Evolutionary conservation across 2,888 invertebrate species (phyloP).

Genomic region (Phrixothrix hirtus): DNA sequence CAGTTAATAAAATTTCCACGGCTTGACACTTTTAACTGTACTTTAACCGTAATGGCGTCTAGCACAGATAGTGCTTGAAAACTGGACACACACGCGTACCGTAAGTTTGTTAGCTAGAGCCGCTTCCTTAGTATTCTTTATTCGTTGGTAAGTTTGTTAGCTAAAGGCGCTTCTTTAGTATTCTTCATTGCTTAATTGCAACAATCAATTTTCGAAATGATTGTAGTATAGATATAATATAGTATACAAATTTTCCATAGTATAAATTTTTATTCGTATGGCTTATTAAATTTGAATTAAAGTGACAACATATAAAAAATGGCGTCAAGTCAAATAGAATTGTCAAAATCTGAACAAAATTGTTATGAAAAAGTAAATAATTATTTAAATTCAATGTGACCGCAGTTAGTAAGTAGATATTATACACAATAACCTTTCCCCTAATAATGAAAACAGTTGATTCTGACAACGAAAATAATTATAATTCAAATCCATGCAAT

Average conservation of each 20-base stretch:
- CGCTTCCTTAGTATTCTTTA: too few species aligned
- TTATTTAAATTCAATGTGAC: slow-evolving; percentile 24
- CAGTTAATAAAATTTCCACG: too few species aligned
- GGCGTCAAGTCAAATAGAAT: slow-evolving; percentile 19
- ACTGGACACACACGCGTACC: too few species aligned
- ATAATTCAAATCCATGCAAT: slow-evolving; percentile 29
- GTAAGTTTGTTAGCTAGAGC: too few species aligned
- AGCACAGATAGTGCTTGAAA: too few species aligned
- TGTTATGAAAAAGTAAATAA: slow-evolving; percentile 22
- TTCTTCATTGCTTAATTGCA: too few species aligned
- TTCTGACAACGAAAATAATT: slow-evolving; percentile 37
- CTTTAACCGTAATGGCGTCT: too few species aligned
- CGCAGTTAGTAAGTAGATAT: slow-evolving; percentile 16
- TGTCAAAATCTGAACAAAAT: slow-evolving; percentile 32
- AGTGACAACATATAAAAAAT: slow-evolving; percentile 13
- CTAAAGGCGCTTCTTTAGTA: too few species aligned
- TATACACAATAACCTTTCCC: slow-evolving; percentile 5
- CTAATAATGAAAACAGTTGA: slow-evolving; percentile 38
- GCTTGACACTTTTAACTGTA: too few species aligned
- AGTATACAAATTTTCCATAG: not conserved
- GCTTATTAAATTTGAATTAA: not conserved
- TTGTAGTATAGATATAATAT: too few species aligned
- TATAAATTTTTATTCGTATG: not conserved
- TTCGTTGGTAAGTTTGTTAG: too few species aligned
- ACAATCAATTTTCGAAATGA: too few species aligned